Evolutionary conservation across 2,888 invertebrate genomes (phyloP), one percentile per base, ranked within the genome.

Genomic region (Hirudinaria manillensis): DNA sequence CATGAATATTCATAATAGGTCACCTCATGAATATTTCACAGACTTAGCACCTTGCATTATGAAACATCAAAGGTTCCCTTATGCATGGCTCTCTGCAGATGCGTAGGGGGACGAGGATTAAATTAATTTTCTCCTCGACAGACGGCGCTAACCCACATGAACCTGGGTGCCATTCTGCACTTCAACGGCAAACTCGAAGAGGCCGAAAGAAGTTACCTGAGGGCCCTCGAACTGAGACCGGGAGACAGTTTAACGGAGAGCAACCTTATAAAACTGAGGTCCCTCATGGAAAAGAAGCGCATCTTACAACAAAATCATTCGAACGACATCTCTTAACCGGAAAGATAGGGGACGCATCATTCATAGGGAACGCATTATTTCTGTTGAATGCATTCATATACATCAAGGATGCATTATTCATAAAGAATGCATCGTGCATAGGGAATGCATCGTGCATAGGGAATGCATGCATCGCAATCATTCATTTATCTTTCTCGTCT

Each of bases 141-240:
- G 90, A 93, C 94, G 83, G 91, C 94, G 0, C 90, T 93, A 80
- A 92, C 93, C 76, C 93, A 94, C 86, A 93, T 94, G 82, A 96
- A 97, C 86, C 89, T 95, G 76, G 97, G 96, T 34, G 96, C 96
- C 76, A 96, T 97, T 83, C 88, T 94, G 77, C 96, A 97, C 87
- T 88, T 94, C 79, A 93, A 95, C 84, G 93, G 93, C 34, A 94
- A 94, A 85, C 91, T 93, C 81, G 87, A 88, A 36, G 92, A 93
- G 79, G 97, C 97, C 0, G 93, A 93, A 68, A 88, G 89, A 24
- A 91, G 93, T 77, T 97, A 97, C 86, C 88, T 91, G 80, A 90
- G 90, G 82, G 95, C 96, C 0, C 87, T 97, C 76, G 88, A 90
- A 82, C 87, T 96, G 76, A 91, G 93, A 83, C 96, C 96, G 0